phyloP scores from a whole-genome alignment of 53 echinoderm and acorn worm genomes.

The Temnopleurus reevesii region DNA sequence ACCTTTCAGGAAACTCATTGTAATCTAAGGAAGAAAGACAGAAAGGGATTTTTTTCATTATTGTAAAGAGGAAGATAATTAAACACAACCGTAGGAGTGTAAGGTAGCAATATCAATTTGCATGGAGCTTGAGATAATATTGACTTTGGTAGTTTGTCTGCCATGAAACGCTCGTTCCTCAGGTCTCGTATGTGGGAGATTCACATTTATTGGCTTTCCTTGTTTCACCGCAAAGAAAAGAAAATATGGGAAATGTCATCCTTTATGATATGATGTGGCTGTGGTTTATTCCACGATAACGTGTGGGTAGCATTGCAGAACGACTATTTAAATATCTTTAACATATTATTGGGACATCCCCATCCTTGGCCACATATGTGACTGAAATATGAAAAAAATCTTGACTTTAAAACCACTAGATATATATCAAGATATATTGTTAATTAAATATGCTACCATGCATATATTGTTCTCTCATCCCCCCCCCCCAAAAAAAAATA shows the following conservation, averaged over 20 bases:
- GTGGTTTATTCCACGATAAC: too few relatives aligned
- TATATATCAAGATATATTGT: too few relatives aligned
- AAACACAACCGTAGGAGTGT: background rate
- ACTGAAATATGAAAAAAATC: too few relatives aligned
- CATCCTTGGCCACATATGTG: too few relatives aligned
- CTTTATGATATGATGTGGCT: background rate
- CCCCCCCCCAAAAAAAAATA: too few relatives aligned
- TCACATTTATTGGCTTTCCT: background rate
- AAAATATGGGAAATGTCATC: constrained; percentile 9
- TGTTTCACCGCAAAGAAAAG: background rate
- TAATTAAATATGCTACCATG: too few relatives aligned
- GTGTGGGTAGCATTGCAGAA: too few relatives aligned
- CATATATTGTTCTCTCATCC: too few relatives aligned
- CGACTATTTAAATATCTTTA: too few relatives aligned
- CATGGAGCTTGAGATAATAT: background rate
- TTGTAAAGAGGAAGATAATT: background rate
- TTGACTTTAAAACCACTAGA: too few relatives aligned
- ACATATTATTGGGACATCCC: too few relatives aligned
- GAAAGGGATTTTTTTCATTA: background rate
- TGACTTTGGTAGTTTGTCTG: constrained; percentile 15
- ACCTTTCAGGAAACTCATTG: background rate
- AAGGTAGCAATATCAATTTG: constrained; percentile 30
- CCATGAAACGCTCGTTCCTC: background rate
- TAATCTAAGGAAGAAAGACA: background rate
- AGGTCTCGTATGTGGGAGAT: background rate